Evolutionary conservation across 2,888 invertebrate species (phyloP).

Genomic region (Lordiphosa fenestrarum): DNA sequence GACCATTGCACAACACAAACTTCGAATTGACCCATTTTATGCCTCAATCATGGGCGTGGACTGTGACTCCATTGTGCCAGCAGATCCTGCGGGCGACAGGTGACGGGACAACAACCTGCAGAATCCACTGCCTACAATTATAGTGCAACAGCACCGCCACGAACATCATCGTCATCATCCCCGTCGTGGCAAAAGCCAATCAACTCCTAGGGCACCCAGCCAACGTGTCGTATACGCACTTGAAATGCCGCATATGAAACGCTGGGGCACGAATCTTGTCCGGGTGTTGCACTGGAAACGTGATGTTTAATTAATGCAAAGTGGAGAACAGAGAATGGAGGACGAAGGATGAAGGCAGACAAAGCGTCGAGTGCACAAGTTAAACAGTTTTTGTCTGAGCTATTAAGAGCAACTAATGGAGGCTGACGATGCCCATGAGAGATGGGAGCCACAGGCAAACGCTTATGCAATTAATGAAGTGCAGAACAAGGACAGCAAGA

Average conservation of each 20-base stretch:
- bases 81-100: conserved; percentile 26
- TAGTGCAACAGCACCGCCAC: not conserved
- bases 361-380: conserved; percentile 45
- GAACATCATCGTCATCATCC: conserved; percentile 3
- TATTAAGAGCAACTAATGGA: conserved; percentile 66
- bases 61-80: conserved; percentile 20
- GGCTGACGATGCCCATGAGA: conserved; percentile 33
- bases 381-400: conserved; percentile 61
- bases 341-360: conserved; percentile 11
- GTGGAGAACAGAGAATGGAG: conserved; percentile 30
- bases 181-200: conserved; percentile 47
- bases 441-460: conserved; percentile 16
- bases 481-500: conserved; percentile 24
- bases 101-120: conserved; percentile 67
- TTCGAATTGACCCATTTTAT: conserved; percentile 58
- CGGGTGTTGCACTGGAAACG: conserved; percentile 74
- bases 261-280: conserved; percentile 54
- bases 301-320: conserved; percentile 77
- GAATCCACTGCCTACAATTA: conserved; percentile 16
- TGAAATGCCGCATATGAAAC: conserved; percentile 18
- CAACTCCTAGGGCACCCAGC: conserved; percentile 21
- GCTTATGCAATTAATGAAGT: conserved; percentile 64
- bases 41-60: conserved; percentile 36
- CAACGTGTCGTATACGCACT: conserved; percentile 47
- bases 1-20: conserved; percentile 23